Evolutionary conservation across 2,888 invertebrate species (phyloP).

Genomic region (Yponomeuta plumbellus): DNA sequence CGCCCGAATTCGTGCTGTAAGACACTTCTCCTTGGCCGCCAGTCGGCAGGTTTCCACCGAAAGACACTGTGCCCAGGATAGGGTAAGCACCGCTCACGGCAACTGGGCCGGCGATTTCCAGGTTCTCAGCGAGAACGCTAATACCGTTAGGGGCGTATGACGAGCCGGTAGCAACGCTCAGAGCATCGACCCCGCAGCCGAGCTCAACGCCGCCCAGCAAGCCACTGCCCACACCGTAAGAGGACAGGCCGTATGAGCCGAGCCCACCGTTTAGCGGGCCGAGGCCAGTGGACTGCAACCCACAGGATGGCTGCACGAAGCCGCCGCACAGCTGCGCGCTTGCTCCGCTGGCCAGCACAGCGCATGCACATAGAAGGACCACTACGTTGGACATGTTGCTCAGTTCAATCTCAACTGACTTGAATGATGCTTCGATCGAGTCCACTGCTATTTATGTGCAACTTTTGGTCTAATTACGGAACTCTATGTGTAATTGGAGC

Average conservation of each 20-base stretch:
- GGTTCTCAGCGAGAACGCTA: conserved; percentile 8
- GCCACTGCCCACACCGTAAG: background rate
- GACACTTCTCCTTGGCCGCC: background rate
- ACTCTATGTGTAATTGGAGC: too few species aligned
- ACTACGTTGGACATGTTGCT: background rate
- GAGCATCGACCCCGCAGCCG: background rate
- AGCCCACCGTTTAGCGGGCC: too few species aligned
- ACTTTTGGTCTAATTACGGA: too few species aligned
- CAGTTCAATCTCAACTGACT: background rate
- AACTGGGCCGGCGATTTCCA: background rate
- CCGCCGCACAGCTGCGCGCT: background rate
- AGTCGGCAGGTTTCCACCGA: background rate
- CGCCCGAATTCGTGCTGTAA: background rate
- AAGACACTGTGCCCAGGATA: background rate
- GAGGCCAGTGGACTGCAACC: background rate
- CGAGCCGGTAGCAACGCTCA: background rate
- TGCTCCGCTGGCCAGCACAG: background rate
- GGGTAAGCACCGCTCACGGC: background rate
- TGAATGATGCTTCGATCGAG: too few species aligned
- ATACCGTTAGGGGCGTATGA: background rate
- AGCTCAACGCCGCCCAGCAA: background rate
- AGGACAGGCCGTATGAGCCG: background rate
- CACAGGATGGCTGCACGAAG: background rate
- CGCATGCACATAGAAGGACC: background rate
- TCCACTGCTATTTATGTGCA: too few species aligned